These are phyloP conservation scores for Globicephala melas DNA, from an alignment of 2,113 vertebrate species.

Conservation along the genomic window DNA sequence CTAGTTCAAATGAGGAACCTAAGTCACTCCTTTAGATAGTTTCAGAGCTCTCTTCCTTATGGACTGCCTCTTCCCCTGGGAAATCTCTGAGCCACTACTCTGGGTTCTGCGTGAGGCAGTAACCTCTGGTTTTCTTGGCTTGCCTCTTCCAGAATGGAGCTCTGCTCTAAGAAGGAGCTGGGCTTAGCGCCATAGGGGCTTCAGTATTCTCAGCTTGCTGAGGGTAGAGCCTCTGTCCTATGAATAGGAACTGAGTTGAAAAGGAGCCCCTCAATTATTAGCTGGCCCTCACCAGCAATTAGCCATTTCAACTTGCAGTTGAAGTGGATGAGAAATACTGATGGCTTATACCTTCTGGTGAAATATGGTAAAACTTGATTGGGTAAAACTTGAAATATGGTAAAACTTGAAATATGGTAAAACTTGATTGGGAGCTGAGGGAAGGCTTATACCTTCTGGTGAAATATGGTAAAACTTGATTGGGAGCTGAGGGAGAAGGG, in stretches of 20 bases:
- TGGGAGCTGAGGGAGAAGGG: background rate
- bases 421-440: background rate
- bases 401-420: background rate
- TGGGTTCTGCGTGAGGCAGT: background rate
- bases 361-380: background rate
- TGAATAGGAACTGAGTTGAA: background rate
- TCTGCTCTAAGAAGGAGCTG: background rate
- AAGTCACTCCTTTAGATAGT: background rate
- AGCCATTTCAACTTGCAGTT: background rate
- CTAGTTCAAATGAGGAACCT: background rate
- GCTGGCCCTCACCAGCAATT: background rate
- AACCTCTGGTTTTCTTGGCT: background rate
- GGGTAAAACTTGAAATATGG: too few species aligned
- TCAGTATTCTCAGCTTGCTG: background rate
- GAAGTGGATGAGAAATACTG: background rate
- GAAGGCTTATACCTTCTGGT: background rate
- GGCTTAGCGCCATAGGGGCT: accelerated
- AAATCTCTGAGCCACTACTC: background rate
- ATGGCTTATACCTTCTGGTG: background rate
- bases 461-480: background rate
- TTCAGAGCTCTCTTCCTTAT: background rate
- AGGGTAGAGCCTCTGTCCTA: accelerated
- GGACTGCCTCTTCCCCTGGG: background rate
- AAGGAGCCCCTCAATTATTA: accelerated
- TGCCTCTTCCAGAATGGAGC: background rate